A percentile compares a stretch with the other conserved stretches of the same genome.
Conservation (phyloP, 1,140 invertebrate species). For the Calosoma granatense region DNA sequence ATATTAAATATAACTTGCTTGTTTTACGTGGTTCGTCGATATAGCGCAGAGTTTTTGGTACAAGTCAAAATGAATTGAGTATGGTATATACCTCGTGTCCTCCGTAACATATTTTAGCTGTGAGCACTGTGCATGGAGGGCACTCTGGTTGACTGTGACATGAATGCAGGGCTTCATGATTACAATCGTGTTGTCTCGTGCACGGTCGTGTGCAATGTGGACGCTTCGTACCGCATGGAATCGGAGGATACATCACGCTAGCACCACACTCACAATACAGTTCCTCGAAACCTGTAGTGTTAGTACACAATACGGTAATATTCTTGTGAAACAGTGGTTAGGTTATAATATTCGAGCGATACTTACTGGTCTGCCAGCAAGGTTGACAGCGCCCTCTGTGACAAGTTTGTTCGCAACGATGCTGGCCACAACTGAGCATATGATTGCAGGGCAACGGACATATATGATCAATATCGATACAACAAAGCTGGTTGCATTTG, state of each 20-base stretch:
- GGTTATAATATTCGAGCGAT: background rate
- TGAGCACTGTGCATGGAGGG: constrained; percentile 89
- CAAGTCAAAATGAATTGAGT: no score
- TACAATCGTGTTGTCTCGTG: constrained; percentile 63
- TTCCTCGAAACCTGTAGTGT: constrained; percentile 69
- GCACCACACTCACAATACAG: constrained; percentile 84
- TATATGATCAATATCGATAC: constrained; percentile 74
- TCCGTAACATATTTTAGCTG: constrained; percentile 80
- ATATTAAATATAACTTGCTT: no score
- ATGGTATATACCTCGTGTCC: constrained; percentile 67
- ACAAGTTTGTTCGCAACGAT: constrained; percentile 81
- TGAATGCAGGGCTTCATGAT: constrained; percentile 66
- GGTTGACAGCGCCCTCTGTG: constrained; percentile 79
- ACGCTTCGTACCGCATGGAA: constrained; percentile 78
- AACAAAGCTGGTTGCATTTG: constrained; percentile 80
- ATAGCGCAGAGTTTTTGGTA: no score
- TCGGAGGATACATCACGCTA: constrained; percentile 76
- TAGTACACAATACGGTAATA: background rate
- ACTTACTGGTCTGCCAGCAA: constrained; percentile 65
- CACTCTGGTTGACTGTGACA: constrained; percentile 68
- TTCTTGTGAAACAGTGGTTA: constrained; percentile 9
- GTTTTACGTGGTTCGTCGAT: no score
- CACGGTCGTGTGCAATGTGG: constrained; percentile 73
- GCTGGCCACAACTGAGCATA: constrained; percentile 70
- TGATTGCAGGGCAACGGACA: constrained; percentile 76